Percentiles rank a stretch among this genome's conserved stretches.
These are phyloP conservation scores for Adelognathus sp. DNA, from an alignment of 2,888 invertebrate species.

Conservation along the genomic window DNA sequence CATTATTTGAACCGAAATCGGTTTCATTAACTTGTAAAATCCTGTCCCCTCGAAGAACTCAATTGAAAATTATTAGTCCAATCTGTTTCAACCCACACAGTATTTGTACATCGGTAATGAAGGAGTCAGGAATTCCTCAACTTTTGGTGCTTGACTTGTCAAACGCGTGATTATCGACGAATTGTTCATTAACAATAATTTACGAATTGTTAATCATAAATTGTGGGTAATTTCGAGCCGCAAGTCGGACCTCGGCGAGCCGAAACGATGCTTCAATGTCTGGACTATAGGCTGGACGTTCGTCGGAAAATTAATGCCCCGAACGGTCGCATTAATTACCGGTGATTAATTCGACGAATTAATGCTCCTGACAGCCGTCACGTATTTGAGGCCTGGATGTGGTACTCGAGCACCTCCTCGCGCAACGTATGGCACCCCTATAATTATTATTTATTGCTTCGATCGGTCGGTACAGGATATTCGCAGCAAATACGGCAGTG, in stretches of 20 bases:
- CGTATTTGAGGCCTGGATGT: conserved; percentile 51
- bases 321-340: conserved; percentile 68
- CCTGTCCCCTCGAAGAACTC: too few relatives aligned
- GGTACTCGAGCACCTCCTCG: conserved; percentile 48
- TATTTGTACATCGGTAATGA: too few relatives aligned
- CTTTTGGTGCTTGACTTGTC: too few relatives aligned
- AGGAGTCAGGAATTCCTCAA: background rate
- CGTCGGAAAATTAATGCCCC: conserved; percentile 44
- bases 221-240: background rate
- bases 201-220: background rate
- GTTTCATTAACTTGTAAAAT: too few relatives aligned
- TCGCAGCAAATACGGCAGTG: background rate
- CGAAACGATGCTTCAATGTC: conserved; percentile 50
- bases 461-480: conserved; percentile 25
- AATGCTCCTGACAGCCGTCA: conserved; percentile 69
- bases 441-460: conserved; percentile 56
- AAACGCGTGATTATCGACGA: background rate
- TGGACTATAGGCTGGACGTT: conserved; percentile 38
- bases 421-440: conserved; percentile 15
- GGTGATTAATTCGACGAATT: conserved; percentile 71
- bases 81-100: too few relatives aligned
- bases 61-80: too few relatives aligned
- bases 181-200: background rate
- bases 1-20: too few relatives aligned
- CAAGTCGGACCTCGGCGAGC: background rate